Conservation (phyloP, 2,888 invertebrate species). For the Alloscopus bannaensis region DNA sequence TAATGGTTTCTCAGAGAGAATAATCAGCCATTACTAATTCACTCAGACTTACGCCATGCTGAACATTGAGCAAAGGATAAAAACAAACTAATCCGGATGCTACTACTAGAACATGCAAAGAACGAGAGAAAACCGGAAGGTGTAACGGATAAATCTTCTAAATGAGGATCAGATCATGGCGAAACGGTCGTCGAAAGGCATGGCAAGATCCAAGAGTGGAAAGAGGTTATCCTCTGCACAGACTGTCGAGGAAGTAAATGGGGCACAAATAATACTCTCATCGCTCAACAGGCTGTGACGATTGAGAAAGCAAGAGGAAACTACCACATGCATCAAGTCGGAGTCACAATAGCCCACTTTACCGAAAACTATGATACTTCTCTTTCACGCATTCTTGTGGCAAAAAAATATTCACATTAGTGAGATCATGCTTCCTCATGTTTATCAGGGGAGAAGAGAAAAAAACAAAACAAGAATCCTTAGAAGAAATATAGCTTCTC, state of each 20-base stretch:
- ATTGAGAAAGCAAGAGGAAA: background rate
- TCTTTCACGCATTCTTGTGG: too few relatives aligned
- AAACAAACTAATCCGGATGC: background rate
- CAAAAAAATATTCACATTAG: too few relatives aligned
- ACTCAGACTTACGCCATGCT: background rate
- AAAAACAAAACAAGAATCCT: too few relatives aligned
- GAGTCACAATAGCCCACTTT: constrained; percentile 1
- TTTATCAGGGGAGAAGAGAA: too few relatives aligned
- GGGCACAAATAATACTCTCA: constrained; percentile 14
- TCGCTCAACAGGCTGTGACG: constrained; percentile 31
- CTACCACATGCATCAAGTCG: constrained; percentile 2
- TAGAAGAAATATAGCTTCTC: too few relatives aligned
- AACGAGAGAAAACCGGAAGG: too few relatives aligned
- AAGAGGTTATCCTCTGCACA: background rate
- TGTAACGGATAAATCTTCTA: too few relatives aligned
- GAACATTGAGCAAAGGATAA: background rate
- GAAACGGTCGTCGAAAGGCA: background rate
- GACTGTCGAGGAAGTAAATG: constrained; percentile 10
- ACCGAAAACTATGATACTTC: background rate
- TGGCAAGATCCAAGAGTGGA: background rate
- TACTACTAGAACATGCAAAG: background rate
- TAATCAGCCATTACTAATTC: background rate
- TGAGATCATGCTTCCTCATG: too few relatives aligned
- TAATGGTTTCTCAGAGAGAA: too few relatives aligned
- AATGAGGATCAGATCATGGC: too few relatives aligned